Percentiles rank a stretch among this genome's conserved stretches.
Conservation (phyloP, 2,888 invertebrate genomes). For the Acronicta psi region DNA sequence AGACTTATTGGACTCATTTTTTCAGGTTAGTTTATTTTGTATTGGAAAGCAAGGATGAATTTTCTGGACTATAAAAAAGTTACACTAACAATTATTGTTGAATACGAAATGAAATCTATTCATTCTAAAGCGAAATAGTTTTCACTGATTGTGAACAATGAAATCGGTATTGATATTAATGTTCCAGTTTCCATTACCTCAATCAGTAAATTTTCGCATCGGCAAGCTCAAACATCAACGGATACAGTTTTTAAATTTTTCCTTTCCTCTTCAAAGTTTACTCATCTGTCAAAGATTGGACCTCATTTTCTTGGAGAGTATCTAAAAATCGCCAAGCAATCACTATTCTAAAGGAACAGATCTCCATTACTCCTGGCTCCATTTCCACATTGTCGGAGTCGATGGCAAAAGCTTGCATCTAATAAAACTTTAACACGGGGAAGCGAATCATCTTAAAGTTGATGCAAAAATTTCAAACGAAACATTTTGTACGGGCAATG, state of each 20-base stretch:
- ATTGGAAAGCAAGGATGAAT: neutral
- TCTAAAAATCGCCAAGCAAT: constrained; percentile 24
- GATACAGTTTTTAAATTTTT: constrained; percentile 5
- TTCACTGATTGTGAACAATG: neutral
- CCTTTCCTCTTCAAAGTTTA: constrained; percentile 12
- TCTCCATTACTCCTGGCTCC: constrained; percentile 30
- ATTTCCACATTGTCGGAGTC: constrained; percentile 23
- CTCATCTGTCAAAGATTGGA: constrained; percentile 19
- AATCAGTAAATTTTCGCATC: neutral
- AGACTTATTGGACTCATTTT: constrained; percentile 52
- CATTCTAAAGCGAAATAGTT: neutral
- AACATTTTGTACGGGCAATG: constrained; percentile 48
- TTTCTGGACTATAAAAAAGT: neutral
- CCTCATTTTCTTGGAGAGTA: constrained; percentile 2
- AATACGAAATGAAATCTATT: too few species aligned
- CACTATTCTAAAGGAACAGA: constrained; percentile 45
- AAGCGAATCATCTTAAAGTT: constrained; percentile 21
- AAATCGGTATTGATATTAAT: neutral
- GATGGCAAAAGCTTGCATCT: constrained; percentile 29
- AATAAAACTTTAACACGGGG: constrained; percentile 41
- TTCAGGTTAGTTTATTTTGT: constrained; percentile 38
- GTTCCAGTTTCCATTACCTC: neutral
- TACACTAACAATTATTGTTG: neutral
- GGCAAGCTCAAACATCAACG: neutral
- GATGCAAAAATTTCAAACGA: constrained; percentile 27